Base-by-base conservation (phyloP, 2,113 vertebrate species). In the Sinocyclocheilus anophthalmus region DNA sequence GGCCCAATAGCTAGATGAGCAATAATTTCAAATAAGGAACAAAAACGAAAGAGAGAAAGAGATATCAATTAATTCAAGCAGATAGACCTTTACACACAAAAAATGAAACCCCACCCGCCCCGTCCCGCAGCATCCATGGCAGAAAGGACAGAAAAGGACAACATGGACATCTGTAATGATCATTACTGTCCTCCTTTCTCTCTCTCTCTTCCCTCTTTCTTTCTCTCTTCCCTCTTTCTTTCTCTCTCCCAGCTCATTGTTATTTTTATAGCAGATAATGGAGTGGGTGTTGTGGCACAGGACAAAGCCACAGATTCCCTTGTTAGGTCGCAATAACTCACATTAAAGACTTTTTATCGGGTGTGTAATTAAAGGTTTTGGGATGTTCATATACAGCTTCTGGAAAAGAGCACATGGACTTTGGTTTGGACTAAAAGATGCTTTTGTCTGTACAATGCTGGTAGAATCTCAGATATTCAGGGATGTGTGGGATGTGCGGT, bases 221-320 rank as follows among this genome's bases (percentile, higher is more conserved):
- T 84, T 85, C 75, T 87, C 84, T 88, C 81, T 77, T 88, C 89
- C 87, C 78, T 90, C 87, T 89, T 76, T 76, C 85, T 89, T 84
- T 86, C 59, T 73, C 53, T 48, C 53, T 48, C 45, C 53, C 83
- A 37, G 30, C 59, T 69, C 77, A 24, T 61, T 55, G 81, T 85
- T 83, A 85, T 88, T 77, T 69, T 63, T 22, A 22, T 50, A 69
- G 57, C 24, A 14, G 59, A 84, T 87, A 75, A 87, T 85, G 53
- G 30, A 55, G 26, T 42, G 65, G 37, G 55, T 1, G 50, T 65
- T 70, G 39, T 30, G 69, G 76, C 39, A 5, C 10, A 39, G 69
- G 33, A 84, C 42, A 42, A 81, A 82, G 24, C 55, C 26, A 24
- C 72, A 82, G 20, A 73, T 76, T n/a, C 78, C 18, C 59, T 30